Evolutionary conservation across 1,140 invertebrate species (phyloP), one percentile per base, ranked within the genome.

Genomic region (Pristionchus pacificus): DNA sequence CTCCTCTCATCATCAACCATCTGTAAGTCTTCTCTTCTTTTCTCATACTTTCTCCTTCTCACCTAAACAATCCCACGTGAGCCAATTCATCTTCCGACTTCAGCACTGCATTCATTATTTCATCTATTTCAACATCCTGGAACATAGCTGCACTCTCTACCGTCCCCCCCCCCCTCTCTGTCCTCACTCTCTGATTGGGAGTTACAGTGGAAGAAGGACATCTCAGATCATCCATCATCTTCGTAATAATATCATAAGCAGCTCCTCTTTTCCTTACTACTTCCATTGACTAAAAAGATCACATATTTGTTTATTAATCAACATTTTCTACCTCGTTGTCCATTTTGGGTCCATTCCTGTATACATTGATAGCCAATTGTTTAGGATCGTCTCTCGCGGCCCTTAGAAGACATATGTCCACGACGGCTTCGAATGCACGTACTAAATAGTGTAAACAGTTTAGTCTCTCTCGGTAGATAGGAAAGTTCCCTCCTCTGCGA

Each of bases 381-480:
- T 93, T 91, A 0, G 93, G 91, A 86, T 98, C 95, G 28, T 91
- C 86, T 84, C 91, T 92, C 55, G 89, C 86, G 0, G 92, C 93
- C 81, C 91, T 92, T 2, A 89, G 89, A 0, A 91, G 87, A 80
- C 91, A 91, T 2, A 98, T 85, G 79, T 97, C 92, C 15, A 97
- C 89, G 13, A 97, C 90, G 0, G 92, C 93, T 30, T 90, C 88
- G 82, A 92, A 95, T 73, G 80, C 83, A 24, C 80, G 76, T 79
- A 76, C 71, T 69, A 27, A 29, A 69, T 0, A 62, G 19, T 19
- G 55, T 57, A 19, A 24, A 19, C 55, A 57, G 19, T 57, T 57
- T 19, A 57, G 19, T 19, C 19, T 57, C 19, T 19, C 24, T 57
- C 19, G 55, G 24, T 57, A 24, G 24, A 19, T 57, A 57, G n/a